A percentile compares a stretch with the other conserved stretches of the same genome.
Evolutionary conservation across 2,113 vertebrate species (phyloP).

Genomic region (Spheniscus mendiculus): DNA sequence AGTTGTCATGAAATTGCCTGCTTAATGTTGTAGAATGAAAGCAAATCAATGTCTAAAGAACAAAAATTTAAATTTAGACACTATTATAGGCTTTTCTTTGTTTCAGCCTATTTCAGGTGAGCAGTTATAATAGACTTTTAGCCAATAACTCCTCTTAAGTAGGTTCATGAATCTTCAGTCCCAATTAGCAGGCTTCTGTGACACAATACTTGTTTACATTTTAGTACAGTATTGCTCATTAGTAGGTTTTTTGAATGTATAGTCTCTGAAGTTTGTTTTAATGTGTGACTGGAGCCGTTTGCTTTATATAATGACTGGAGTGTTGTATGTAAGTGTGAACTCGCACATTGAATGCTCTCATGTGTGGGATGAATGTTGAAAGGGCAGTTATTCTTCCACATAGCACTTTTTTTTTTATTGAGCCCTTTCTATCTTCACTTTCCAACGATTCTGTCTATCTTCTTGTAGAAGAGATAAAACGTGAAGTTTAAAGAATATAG

Average conservation of each 20-base stretch:
- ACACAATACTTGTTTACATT: constrained; percentile 56
- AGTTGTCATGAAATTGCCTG: constrained; percentile 72
- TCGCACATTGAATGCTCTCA: constrained; percentile 31
- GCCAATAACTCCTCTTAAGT: constrained; percentile 17
- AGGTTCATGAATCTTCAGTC: constrained; percentile 45
- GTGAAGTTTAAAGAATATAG: constrained; percentile 40
- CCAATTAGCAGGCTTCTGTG: constrained; percentile 57
- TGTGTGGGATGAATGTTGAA: neutral
- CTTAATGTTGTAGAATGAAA: constrained; percentile 72
- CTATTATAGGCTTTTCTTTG: constrained; percentile 49
- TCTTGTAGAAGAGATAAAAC: constrained; percentile 37
- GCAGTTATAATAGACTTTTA: constrained; percentile 71
- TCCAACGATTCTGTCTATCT: constrained; percentile 29
- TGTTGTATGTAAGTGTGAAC: neutral
- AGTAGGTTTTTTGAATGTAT: constrained; percentile 38
- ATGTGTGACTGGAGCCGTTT: constrained; percentile 55
- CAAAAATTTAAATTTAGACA: constrained; percentile 46
- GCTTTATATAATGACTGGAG: constrained; percentile 6
- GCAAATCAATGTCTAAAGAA: constrained; percentile 68
- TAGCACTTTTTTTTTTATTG: constrained; percentile 62
- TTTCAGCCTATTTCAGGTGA: constrained; percentile 81
- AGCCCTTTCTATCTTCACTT: constrained; percentile 10
- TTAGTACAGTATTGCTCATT: constrained; percentile 41
- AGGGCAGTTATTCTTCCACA: constrained; percentile 58
- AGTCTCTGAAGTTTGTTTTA: constrained; percentile 17